Conservation (phyloP, 1,140 invertebrate species). For the Macrostomum lignano region DNA sequence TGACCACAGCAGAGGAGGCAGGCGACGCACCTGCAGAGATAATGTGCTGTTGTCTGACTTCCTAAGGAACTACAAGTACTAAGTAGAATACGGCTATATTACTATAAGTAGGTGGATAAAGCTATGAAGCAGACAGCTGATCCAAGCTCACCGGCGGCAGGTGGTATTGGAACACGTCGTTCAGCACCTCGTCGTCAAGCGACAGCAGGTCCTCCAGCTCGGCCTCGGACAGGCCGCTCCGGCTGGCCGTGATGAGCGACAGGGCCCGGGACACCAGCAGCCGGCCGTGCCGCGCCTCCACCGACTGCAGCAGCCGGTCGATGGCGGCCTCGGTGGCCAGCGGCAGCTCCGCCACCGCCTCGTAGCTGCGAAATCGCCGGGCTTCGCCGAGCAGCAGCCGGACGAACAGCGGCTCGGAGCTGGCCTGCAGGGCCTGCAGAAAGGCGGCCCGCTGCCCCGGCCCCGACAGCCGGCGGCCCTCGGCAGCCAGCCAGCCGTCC, state of each 20-base stretch:
- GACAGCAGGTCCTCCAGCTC: constrained; percentile 25
- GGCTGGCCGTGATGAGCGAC: constrained; percentile 12
- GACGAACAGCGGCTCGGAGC: constrained; percentile 11
- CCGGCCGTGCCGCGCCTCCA: constrained; percentile 59
- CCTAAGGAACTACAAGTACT: too few relatives aligned
- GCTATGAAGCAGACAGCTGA: too few relatives aligned
- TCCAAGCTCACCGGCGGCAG: neutral
- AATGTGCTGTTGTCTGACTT: too few relatives aligned
- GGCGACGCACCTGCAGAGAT: too few relatives aligned
- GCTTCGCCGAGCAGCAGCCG: constrained; percentile 11
- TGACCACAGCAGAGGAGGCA: too few relatives aligned
- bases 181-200: constrained; percentile 18
- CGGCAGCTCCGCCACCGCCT: constrained; percentile 65
- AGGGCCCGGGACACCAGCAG: too few relatives aligned
- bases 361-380: too few relatives aligned
- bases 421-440: constrained; percentile 11
- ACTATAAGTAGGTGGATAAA: too few relatives aligned
- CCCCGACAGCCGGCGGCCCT: too few relatives aligned
- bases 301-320: constrained; percentile 69
- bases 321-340: too few relatives aligned
- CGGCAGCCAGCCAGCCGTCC: too few relatives aligned
- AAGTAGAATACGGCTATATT: too few relatives aligned
- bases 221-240: constrained; percentile 16
- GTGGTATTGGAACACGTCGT: constrained; percentile 10
- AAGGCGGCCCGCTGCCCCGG: constrained; percentile 14